Percentiles rank a stretch among this genome's conserved stretches.
Evolutionary conservation across 2,888 invertebrate species (phyloP).

Genomic region (Meteorus colon): DNA sequence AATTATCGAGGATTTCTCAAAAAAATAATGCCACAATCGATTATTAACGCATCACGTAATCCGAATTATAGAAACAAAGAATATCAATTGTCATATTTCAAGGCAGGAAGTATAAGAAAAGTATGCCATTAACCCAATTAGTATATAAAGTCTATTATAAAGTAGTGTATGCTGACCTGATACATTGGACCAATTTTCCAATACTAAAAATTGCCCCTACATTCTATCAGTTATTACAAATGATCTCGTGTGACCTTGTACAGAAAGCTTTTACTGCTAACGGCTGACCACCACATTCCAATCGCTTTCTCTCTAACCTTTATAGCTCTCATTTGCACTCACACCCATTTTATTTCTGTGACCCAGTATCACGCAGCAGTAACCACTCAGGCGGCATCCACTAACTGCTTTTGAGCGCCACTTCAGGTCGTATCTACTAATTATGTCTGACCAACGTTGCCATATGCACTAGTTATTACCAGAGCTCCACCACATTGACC

Average conservation of each 20-base stretch:
- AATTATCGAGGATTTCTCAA: too few species aligned
- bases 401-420: constrained; percentile 35
- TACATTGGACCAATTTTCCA: too few species aligned
- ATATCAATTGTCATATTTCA: too few species aligned
- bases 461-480: constrained; percentile 45
- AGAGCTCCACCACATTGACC: constrained; percentile 14
- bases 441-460: constrained; percentile 49
- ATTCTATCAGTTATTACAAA: background rate
- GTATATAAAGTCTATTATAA: background rate
- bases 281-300: constrained; percentile 26
- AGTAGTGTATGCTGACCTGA: too few species aligned
- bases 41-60: too few species aligned
- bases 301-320: background rate
- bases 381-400: constrained; percentile 19
- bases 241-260: constrained; percentile 42
- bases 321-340: constrained; percentile 15
- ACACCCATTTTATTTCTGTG: background rate
- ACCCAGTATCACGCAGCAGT: constrained; percentile 12
- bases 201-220: background rate
- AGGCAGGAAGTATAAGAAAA: too few species aligned
- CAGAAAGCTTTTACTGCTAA: constrained; percentile 43
- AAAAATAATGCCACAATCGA: too few species aligned
- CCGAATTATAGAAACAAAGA: too few species aligned
- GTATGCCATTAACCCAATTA: background rate
- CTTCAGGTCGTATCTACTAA: constrained; percentile 44